Evolutionary conservation across 64 coral and sea anemone genomes (phyloP), one percentile per base, ranked within the genome.

Genomic region (Stichodactyla mertensii): DNA sequence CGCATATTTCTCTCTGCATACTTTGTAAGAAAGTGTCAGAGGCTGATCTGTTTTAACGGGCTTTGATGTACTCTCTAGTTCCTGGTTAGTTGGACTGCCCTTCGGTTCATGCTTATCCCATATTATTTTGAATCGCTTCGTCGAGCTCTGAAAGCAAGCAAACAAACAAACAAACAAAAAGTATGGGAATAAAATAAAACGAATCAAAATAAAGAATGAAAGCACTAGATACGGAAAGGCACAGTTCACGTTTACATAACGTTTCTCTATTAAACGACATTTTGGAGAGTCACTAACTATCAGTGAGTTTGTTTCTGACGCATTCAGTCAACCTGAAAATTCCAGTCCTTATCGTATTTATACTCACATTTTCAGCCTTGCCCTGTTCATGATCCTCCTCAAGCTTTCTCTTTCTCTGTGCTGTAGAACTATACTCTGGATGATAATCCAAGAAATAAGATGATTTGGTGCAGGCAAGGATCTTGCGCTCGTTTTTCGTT

Each of bases 401-500:
- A 14, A 53, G 51, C 16, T 81, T 55, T 81, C 53, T 81, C 51
- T 81, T 81, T 81, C n/a, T 81, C 51, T 81, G 78, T 53, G 52
- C 53, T 8, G 78, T 53, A 53, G 78, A n/a, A 52, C 7, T 14
- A 22, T 53, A 13, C 55, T 54, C 67, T 5, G 61, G 55, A 15
- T 58, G 67, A 45, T 86, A 90, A 59, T 79, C 77, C 23, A 77
- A 58, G 16, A 90, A 77, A 22, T 85, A 55, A 60, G 89, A 85
- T 53, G 57, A 59, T 7, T 70, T 83, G 13, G 89, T 85, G 12
- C 64, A 61, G 16, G 89, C 89, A 24, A 90, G 70, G 59, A 90
- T 78, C 55, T 86, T 85, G 9, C 89, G 54, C 57, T 90, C 89
- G 58, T 86, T 86, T 80, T 59, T 85, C 53, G 83, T 90, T 77